Percentiles rank a stretch among this genome's conserved stretches.
phyloP scores from a whole-genome alignment of 2,888 invertebrate genomes.

The Linnaemya vulpina region DNA sequence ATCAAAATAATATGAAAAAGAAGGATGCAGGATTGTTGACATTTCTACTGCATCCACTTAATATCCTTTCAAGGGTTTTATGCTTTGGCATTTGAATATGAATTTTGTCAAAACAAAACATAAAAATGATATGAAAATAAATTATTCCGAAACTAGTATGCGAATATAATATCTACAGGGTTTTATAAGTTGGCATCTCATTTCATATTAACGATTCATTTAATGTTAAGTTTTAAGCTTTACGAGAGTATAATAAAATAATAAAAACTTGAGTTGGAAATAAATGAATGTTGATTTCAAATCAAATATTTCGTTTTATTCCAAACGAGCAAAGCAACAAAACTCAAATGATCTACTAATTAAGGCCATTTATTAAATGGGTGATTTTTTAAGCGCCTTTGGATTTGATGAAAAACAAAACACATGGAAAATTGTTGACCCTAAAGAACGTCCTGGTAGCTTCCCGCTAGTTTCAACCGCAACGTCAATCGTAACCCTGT shows the following conservation, averaged over 20 bases:
- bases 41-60: slow-evolving; percentile 7
- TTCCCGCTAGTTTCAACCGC: too few relatives aligned
- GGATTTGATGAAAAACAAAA: too few relatives aligned
- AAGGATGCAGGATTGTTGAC: slow-evolving; percentile 20
- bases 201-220: slow-evolving; percentile 20
- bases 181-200: slow-evolving; percentile 43
- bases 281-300: slow-evolving; percentile 65
- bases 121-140: neutral
- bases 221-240: slow-evolving; percentile 40
- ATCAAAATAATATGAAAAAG: slow-evolving; percentile 14
- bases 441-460: too few relatives aligned
- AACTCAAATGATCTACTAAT: neutral
- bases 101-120: slow-evolving; percentile 23
- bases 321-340: neutral
- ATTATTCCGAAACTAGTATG: slow-evolving; percentile 34
- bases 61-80: slow-evolving; percentile 25
- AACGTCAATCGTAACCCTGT: too few relatives aligned
- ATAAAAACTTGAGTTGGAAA: slow-evolving; percentile 19
- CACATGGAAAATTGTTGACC: too few relatives aligned
- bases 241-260: slow-evolving; percentile 11
- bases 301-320: neutral
- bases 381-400: too few relatives aligned
- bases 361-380: too few relatives aligned
- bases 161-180: slow-evolving; percentile 51
- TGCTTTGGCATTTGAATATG: slow-evolving; percentile 37